Percentiles rank a stretch among this genome's conserved stretches.
These are phyloP conservation scores for Cololabis saira DNA, from an alignment of 2,113 vertebrate species.

Conservation along the genomic window DNA sequence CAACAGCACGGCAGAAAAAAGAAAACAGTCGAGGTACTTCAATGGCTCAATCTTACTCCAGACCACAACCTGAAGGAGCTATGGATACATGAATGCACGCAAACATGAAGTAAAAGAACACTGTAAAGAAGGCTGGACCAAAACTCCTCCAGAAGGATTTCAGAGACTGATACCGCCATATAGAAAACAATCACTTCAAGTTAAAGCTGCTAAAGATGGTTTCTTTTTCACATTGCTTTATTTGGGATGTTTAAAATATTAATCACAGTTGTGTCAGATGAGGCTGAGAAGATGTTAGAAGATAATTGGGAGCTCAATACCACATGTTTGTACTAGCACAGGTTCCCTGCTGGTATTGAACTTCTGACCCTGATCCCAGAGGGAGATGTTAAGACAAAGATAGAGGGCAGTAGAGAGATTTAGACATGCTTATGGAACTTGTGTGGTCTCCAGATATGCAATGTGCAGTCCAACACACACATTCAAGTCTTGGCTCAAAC, in stretches of 20 bases:
- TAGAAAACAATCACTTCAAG: too few species aligned
- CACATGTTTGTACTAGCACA: constrained; percentile 83
- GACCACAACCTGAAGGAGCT: too few species aligned
- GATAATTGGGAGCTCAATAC: constrained; percentile 79
- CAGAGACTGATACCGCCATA: too few species aligned
- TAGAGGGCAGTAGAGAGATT: constrained; percentile 94
- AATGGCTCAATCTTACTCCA: too few species aligned
- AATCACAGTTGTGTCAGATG: constrained; percentile 17
- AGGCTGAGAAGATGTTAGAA: constrained; percentile 43
- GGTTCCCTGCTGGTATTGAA: constrained; percentile 92
- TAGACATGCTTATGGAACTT: constrained; percentile 88
- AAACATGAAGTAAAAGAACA: too few species aligned
- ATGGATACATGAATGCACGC: too few species aligned
- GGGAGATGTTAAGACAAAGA: constrained; percentile 91
- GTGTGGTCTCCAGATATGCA: constrained; percentile 95
- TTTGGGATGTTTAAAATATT: background rate
- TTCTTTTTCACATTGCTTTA: background rate
- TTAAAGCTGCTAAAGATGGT: too few species aligned
- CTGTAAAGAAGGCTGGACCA: too few species aligned
- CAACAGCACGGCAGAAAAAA: too few species aligned
- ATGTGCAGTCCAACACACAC: constrained; percentile 85
- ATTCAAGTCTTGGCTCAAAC: constrained; percentile 76
- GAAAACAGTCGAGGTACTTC: too few species aligned
- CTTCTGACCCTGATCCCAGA: constrained; percentile 90
- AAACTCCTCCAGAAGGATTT: too few species aligned